A percentile compares a stretch with the other conserved stretches of the same genome.
Conservation (phyloP, 1,140 invertebrate species). For the Belonocnema kinseyi region DNA sequence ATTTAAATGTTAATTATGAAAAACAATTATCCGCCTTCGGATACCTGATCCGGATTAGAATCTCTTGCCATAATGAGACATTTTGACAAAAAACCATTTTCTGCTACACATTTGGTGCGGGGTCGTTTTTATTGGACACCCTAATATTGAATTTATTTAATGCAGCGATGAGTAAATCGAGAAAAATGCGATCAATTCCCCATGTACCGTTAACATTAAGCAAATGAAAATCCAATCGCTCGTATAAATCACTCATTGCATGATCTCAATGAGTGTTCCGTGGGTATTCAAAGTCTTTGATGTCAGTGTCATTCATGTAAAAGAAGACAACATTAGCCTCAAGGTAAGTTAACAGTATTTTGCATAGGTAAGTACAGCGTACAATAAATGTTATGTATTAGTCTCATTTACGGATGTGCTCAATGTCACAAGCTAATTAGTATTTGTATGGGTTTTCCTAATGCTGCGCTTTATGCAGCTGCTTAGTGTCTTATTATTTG, state of each 20-base stretch:
- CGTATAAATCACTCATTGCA: background rate
- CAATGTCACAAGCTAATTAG: conserved; percentile 22
- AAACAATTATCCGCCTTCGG: no score
- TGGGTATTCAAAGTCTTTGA: background rate
- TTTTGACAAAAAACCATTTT: no score
- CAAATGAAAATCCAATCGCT: conserved; percentile 4
- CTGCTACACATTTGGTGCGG: no score
- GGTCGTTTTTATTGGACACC: no score
- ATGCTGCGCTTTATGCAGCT: conserved; percentile 6
- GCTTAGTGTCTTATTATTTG: background rate
- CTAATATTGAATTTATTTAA: no score
- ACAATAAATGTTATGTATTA: conserved; percentile 36
- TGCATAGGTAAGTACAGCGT: conserved; percentile 40
- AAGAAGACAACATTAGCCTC: conserved; percentile 29
- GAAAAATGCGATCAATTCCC: no score
- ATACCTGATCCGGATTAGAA: no score
- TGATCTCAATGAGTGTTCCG: conserved; percentile 12
- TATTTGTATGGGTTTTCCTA: background rate
- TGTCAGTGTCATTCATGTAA: conserved; percentile 7
- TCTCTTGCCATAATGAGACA: no score
- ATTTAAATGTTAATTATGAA: no score
- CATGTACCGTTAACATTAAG: background rate
- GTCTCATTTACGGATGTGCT: conserved; percentile 38
- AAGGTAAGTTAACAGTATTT: conserved; percentile 47
- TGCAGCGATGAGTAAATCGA: no score